Percentiles rank a stretch among this genome's conserved stretches.
Conservation (phyloP, 92 coral and sea anemone species). For the Muricea muricata region DNA sequence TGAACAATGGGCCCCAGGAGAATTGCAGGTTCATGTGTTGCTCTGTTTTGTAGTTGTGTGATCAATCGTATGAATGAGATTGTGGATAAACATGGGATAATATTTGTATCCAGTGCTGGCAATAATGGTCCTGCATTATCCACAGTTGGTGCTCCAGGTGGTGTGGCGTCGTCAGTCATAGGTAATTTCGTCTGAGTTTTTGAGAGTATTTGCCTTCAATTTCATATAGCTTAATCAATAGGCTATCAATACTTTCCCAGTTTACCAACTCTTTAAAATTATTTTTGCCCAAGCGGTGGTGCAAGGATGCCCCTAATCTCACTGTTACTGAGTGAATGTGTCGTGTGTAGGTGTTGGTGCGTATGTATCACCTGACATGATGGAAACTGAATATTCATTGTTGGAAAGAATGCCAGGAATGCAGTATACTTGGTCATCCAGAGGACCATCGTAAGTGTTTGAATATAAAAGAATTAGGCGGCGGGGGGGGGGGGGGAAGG, state of each 20-base stretch:
- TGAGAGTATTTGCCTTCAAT: no score
- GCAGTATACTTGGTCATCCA: constrained; percentile 98
- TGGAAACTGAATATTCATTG: constrained; percentile 97
- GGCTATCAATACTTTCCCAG: no score
- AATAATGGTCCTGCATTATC: constrained; percentile 98
- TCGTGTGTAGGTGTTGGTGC: constrained; percentile 98
- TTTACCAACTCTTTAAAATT: no score
- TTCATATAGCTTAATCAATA: no score
- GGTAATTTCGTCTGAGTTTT: constrained; percentile 58
- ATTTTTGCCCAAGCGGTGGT: no score
- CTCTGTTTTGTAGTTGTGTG: constrained; percentile 71
- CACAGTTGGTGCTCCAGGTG: constrained; percentile 95
- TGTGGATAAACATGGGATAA: constrained; percentile 93
- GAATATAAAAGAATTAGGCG: neutral
- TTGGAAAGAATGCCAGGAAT: constrained; percentile 93
- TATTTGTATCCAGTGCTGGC: constrained; percentile 96
- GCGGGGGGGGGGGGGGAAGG: no score
- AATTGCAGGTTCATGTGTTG: neutral
- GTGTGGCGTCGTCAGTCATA: constrained; percentile 88
- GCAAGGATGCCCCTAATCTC: no score
- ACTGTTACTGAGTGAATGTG: no score
- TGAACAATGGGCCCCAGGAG: no score
- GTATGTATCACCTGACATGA: constrained; percentile 97
- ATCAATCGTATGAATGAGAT: constrained; percentile 88
- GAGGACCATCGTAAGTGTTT: constrained; percentile 93